Evolutionary conservation across 2,797 vertebrate genomes (phyloP).

Genomic region (Prunella strophiata): DNA sequence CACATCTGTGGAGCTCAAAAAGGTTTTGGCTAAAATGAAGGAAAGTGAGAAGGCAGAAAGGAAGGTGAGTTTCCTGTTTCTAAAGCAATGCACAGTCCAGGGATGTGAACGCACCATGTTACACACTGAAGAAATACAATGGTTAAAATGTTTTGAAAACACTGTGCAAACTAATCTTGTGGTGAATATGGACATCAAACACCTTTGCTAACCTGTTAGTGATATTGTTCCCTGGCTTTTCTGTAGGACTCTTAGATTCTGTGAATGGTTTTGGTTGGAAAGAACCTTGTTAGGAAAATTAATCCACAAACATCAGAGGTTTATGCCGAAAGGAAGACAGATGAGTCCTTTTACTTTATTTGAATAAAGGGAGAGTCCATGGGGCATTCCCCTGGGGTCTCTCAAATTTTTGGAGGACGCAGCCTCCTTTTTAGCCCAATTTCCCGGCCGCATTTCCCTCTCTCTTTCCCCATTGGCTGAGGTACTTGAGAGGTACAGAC

Average conservation of each 20-base stretch:
- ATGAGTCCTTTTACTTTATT: too few species aligned
- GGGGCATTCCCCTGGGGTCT: too few species aligned
- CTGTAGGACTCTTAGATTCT: not conserved
- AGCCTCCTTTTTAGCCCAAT: too few species aligned
- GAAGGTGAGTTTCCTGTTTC: constrained; percentile 31
- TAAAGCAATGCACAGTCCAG: not conserved
- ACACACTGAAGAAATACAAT: not conserved
- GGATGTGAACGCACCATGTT: not conserved
- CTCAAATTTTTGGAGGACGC: too few species aligned
- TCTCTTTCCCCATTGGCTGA: too few species aligned
- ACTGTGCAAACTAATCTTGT: not conserved
- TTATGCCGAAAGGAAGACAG: too few species aligned
- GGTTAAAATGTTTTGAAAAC: not conserved
- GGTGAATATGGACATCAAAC: not conserved
- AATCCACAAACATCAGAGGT: too few species aligned
- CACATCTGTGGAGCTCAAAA: constrained; percentile 86
- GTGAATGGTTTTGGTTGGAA: not conserved
- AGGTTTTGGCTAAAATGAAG: constrained; percentile 88
- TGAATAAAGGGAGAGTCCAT: too few species aligned
- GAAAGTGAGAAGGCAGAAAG: constrained; percentile 74
- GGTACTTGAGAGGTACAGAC: too few species aligned
- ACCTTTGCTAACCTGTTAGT: not conserved
- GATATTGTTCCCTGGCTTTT: not conserved
- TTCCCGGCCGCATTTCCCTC: too few species aligned
- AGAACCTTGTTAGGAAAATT: too few species aligned